Evolutionary conservation across 1,140 invertebrate species (phyloP).

Genomic region (Nilaparvata lugens): DNA sequence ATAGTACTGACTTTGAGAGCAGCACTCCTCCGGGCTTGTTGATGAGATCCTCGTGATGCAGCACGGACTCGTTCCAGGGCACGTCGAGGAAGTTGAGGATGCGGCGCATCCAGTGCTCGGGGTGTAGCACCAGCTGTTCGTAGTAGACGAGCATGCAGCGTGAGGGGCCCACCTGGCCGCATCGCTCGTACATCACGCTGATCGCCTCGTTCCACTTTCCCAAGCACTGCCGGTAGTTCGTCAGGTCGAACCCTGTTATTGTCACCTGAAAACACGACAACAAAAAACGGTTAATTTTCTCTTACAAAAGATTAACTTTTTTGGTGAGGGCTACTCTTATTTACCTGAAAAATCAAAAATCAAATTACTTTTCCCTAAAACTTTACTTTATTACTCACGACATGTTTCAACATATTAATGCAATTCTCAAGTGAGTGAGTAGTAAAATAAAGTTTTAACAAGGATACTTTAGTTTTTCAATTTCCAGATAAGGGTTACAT

Average conservation of each 20-base stretch:
- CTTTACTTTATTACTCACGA: too few species aligned
- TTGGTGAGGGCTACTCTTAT: too few species aligned
- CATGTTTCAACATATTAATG: too few species aligned
- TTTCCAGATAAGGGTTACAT: too few species aligned
- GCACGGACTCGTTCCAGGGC: conserved; percentile 90
- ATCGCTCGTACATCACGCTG: conserved; percentile 89
- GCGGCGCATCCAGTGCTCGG: conserved; percentile 77
- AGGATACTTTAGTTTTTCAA: too few species aligned
- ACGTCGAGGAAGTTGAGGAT: conserved; percentile 87
- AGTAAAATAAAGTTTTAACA: too few species aligned
- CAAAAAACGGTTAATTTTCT: not conserved
- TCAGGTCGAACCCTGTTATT: conserved; percentile 94
- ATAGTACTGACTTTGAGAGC: conserved; percentile 71
- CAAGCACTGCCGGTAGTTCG: conserved; percentile 86
- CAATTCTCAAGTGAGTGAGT: too few species aligned
- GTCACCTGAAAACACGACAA: conserved; percentile 78
- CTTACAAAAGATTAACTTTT: too few species aligned
- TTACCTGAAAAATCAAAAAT: too few species aligned
- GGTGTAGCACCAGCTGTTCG: conserved; percentile 93
- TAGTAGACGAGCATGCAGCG: conserved; percentile 86
- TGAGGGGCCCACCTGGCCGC: conserved; percentile 70
- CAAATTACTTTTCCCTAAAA: too few species aligned
- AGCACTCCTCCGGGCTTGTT: conserved; percentile 91
- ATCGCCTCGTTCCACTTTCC: conserved; percentile 95
- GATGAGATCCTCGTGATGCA: conserved; percentile 96